Evolutionary conservation across 2,888 invertebrate genomes (phyloP), one percentile per base, ranked within the genome.

Genomic region (Syrista parreyssii): DNA sequence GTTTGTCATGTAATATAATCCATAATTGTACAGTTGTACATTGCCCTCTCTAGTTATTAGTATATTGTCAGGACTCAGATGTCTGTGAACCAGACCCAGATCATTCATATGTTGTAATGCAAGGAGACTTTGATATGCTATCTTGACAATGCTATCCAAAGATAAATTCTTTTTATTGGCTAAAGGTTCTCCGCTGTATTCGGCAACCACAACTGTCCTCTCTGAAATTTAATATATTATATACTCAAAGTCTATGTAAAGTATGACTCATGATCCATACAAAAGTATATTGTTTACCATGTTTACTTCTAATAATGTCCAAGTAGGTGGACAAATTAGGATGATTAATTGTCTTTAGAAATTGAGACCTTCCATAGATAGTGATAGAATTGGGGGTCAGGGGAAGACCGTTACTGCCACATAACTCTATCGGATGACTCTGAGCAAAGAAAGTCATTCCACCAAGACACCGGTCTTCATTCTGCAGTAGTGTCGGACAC

Each of bases 321-420:
- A 99, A 92, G 92, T 99, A 99, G 79, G 95, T 95, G 87, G 98
- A 98, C 75, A 99, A 93, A 92, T 97, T 94, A 0, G 95, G 94
- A 91, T 98, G 97, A 79, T 94, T 93, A 76, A 98, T 92, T 0
- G 95, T 95, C 88, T 97, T 96, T 30, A 99, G 92, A 80, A 94
- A 93, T 90, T 98, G 98, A 35, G 98, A 97, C 87, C 95, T 94
- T 11, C 99, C 98, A 78, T 98, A 93, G 88, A 99, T 98, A 78
- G 97, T 96, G 81, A 99, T 98, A 0, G 98, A 98, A 92, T 99
- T 98, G 3, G 99, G 98, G 1, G 99, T 99, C 32, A 99, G 92
- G 0, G 99, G 99, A 74, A 99, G 92, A 1, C 99, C 99, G 92
- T 99, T 99, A 84, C 97, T 97, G 12, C 98, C 98, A 91, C 98